phyloP scores from a whole-genome alignment of 2,797 vertebrate genomes.

The Luscinia megarhynchos region DNA sequence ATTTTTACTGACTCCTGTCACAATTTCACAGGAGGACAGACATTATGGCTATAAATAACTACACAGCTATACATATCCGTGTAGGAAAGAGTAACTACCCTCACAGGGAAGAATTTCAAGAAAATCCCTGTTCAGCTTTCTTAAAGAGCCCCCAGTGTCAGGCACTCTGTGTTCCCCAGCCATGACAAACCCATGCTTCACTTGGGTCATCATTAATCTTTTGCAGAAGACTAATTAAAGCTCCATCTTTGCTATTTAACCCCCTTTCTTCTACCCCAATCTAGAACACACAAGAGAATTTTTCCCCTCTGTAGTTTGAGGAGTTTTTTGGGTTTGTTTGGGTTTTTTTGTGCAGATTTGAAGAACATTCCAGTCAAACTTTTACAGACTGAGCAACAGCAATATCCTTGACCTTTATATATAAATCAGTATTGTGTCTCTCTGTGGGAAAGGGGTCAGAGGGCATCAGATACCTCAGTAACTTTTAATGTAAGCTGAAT shows the following conservation, averaged over 20 bases:
- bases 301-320: background rate
- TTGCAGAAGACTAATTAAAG: background rate
- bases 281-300: background rate
- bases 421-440: background rate
- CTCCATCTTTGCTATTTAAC: background rate
- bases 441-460: background rate
- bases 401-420: background rate
- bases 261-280: background rate
- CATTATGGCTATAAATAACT: background rate
- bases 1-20: slow-evolving; percentile 8
- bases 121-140: background rate
- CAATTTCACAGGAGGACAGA: background rate
- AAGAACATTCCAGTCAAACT: background rate
- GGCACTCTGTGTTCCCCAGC: background rate
- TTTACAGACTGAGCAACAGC: background rate
- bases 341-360: background rate
- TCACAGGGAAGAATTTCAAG: background rate
- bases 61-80: background rate
- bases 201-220: background rate
- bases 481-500: background rate
- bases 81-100: background rate
- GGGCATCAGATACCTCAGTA: background rate
- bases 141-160: background rate
- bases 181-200: background rate
- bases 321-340: background rate